Conservation (phyloP, 2,797 vertebrate species). For the Sorex maritimensis region DNA sequence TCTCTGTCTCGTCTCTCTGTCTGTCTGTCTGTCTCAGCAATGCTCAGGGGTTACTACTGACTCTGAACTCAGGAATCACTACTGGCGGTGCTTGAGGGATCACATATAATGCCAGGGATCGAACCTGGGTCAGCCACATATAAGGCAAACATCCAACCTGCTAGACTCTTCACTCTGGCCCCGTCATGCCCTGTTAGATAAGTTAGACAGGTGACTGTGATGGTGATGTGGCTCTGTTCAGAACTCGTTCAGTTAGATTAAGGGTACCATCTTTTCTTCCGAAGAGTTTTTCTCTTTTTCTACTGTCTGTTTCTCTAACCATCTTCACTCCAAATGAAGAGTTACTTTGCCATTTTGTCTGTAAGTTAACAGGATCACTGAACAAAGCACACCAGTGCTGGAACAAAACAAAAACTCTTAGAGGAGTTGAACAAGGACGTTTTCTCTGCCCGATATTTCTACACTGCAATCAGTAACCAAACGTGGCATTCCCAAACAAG, state of each 20-base stretch:
- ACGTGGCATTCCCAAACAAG: neutral
- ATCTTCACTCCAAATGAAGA: slow-evolving; percentile 40
- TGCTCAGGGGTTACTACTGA: no score
- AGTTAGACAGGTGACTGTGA: neutral
- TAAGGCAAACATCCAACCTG: no score
- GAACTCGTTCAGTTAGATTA: neutral
- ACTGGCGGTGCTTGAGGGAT: no score
- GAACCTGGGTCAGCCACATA: no score
- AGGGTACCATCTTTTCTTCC: neutral
- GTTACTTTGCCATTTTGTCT: slow-evolving; percentile 60
- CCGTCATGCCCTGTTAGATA: neutral
- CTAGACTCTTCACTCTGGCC: no score
- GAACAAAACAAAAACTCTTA: neutral
- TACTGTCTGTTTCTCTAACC: slow-evolving; percentile 32
- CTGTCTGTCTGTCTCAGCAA: no score
- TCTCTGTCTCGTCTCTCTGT: no score
- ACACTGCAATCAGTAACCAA: neutral
- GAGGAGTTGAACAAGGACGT: slow-evolving; percentile 13
- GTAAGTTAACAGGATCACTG: neutral
- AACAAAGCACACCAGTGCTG: neutral
- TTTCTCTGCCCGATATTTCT: slow-evolving; percentile 1
- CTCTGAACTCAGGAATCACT: no score
- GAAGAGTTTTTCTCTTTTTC: neutral
- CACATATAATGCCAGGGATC: no score
- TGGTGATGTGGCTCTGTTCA: neutral